These are phyloP conservation scores for Epizoanthus rinbou DNA, from an alignment of 92 coral and sea anemone species.

Conservation along the genomic window DNA sequence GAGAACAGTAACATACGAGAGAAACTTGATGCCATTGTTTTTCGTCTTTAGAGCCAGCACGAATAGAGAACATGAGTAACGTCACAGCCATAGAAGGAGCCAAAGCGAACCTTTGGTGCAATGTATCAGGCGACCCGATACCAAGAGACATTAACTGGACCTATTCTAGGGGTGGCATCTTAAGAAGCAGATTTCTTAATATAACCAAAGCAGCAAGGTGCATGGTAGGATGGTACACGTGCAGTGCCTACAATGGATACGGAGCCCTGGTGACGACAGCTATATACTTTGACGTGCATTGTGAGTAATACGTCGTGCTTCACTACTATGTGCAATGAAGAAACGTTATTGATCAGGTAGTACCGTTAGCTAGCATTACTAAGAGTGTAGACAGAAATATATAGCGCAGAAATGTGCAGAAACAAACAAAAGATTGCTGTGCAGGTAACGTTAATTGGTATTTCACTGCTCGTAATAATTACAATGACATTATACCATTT, in stretches of 20 bases:
- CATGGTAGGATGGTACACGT: slow-evolving; percentile 20
- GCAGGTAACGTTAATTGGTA: no score
- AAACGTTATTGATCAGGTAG: no score
- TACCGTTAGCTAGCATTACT: no score
- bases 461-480: no score
- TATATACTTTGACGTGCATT: not conserved
- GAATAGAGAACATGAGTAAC: not conserved
- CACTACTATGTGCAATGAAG: no score
- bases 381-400: no score
- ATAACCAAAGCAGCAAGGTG: not conserved
- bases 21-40: not conserved
- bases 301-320: not conserved
- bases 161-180: not conserved
- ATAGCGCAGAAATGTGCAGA: no score
- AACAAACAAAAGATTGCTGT: no score
- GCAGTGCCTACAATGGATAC: slow-evolving; percentile 30
- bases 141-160: slow-evolving; percentile 9
- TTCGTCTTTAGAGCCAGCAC: slow-evolving; percentile 7
- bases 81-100: not conserved
- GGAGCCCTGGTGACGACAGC: slow-evolving; percentile 1
- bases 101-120: not conserved
- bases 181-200: not conserved
- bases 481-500: no score
- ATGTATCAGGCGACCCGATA: not conserved
- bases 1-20: no score